Evolutionary conservation across 2,888 invertebrate species (phyloP), one percentile per base, ranked within the genome.

Genomic region (Drosophila maculinotata): DNA sequence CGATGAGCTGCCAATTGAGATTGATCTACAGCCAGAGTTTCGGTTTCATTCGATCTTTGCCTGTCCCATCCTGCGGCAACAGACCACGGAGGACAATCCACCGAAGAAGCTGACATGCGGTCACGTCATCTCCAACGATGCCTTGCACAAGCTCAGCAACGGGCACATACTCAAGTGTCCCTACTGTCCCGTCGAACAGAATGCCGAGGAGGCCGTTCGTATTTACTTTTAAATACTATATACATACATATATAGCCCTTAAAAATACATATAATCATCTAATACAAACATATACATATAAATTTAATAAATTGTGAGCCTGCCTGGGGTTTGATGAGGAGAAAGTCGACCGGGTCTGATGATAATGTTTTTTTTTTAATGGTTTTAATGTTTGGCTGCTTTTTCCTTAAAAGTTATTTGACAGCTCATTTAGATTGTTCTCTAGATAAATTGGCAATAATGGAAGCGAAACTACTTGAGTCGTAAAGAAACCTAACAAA

Each of bases 101-200:
- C 99, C 99, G 12, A 98, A 99, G 96, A 94, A 98, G 74, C 93
- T 99, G 67, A 95, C 97, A 2, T 99, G 99, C 92, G 99, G 99
- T 2, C 99, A 99, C 93, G 99, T 99, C 66, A 99, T 99, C 87
- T 98, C 98, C 2, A 94, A 96, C 76, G 99, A 99, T 92, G 99
- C 99, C 39, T 94, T 99, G 75, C 96, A 96, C 92, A 99, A 99
- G 92, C 94, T 99, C 52, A 96, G 97, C 73, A 96, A 95, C 91
- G 97, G 97, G 45, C 97, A 96, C 92, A 98, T 98, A 97, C 94
- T 99, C 91, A 99, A 99, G 93, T 99, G 99, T 90, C 99, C 99
- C 0, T 99, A 99, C 92, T 99, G 99, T 90, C 99, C 99, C 0
- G 95, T 98, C 91, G 99, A 99, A 92, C 98, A 98, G 91, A 96